A percentile compares a stretch with the other conserved stretches of the same genome.
Conservation (phyloP, 2,888 invertebrate genomes). For the Drosophila algonquin region DNA sequence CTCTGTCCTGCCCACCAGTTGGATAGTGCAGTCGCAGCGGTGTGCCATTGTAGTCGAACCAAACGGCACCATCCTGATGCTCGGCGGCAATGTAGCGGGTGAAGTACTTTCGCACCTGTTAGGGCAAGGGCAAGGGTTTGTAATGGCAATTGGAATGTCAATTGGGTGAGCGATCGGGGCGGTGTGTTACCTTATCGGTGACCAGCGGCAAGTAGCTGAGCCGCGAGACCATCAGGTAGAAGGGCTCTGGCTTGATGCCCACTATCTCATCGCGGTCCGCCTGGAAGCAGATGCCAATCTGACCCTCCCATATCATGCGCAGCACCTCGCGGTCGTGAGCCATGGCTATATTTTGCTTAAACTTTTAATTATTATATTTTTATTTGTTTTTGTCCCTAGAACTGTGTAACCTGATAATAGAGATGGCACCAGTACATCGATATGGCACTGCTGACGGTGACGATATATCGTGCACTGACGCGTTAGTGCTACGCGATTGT, state of each 20-base stretch:
- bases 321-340: conserved; percentile 97
- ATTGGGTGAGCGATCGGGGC: conserved; percentile 25
- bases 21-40: conserved; percentile 96
- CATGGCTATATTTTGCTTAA: conserved; percentile 85
- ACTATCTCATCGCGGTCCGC: conserved; percentile 94
- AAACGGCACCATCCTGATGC: conserved; percentile 94
- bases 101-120: conserved; percentile 94
- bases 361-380: neutral
- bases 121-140: neutral
- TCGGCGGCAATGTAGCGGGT: conserved; percentile 91
- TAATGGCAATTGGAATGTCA: neutral
- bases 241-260: conserved; percentile 95
- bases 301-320: conserved; percentile 97
- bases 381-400: conserved; percentile 31
- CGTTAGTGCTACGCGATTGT: neutral
- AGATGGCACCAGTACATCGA: conserved; percentile 21
- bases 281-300: conserved; percentile 96
- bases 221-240: conserved; percentile 96
- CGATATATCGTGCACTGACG: neutral
- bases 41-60: conserved; percentile 96
- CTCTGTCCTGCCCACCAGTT: conserved; percentile 84
- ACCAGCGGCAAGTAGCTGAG: conserved; percentile 97
- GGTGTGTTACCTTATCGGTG: conserved; percentile 91
- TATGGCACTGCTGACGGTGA: neutral
- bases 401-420: conserved; percentile 28